Evolutionary conservation across 2,113 vertebrate species (phyloP), one percentile per base, ranked within the genome.

Genomic region (Pogonocichla stellata): DNA sequence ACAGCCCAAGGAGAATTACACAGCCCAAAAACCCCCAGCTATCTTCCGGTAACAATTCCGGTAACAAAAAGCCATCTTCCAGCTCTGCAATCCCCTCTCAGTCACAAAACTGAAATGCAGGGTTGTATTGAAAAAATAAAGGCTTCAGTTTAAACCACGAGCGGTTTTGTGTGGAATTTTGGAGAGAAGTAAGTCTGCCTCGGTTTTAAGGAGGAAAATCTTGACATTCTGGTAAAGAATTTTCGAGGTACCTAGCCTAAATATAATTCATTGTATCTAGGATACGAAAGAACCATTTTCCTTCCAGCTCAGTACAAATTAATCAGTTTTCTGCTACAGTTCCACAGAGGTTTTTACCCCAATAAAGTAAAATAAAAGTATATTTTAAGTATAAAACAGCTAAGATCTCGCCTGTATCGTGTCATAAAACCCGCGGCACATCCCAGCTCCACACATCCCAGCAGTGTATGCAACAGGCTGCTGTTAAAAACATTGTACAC

Each of bases 321-420:
- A 0, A 45, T 1, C 3, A 3, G 1, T n/a, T 66, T 47, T 13
- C 29, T 36, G 16, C 28, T 72, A 12, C 16, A 61, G 10, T 9
- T 62, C 15, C 10, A 14, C 0, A 0, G 4, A 51, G 5, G 1
- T 10, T 61, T n/a, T 65, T 9, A 17, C 11, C 38, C 22, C 31
- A 50, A 10, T 9, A 6, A 20, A 0, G 1, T 1, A 2, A 4
- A 40, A 14, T 0, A 0, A 6, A 60, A 73, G 3, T 3, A 64
- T 6, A 10, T 14, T 15, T 0, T 33, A 33, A 17, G 1, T 6
- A 43, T 6, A 28, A 53, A 34, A 5, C 9, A 71, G 10, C 48
- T 14, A 23, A 36, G 2, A 34, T 8, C 19, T 12, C 6, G 9
- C 24, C 5, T 0, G 0, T 8, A 56, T 3, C 8, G 0, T 1